Conservation (phyloP, 2,113 vertebrate species). For the Smithornis capensis region DNA sequence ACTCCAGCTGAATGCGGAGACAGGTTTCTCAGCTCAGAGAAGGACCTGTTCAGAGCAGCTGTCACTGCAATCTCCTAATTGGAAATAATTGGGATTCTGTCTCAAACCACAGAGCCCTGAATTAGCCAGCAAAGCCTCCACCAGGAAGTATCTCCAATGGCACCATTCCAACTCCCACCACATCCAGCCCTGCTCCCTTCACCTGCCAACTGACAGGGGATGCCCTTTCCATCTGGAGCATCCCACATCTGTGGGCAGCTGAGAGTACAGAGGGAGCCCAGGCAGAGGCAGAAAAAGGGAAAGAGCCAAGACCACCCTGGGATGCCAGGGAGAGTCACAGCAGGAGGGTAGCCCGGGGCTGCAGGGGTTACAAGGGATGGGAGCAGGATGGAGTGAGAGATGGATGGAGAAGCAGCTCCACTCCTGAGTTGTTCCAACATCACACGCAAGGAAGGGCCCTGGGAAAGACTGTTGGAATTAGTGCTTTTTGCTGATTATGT, state of each 20-base stretch:
- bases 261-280: not conserved
- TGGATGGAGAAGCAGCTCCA: not conserved
- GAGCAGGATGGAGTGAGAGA: not conserved
- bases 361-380: not conserved
- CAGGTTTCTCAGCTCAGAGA: not conserved
- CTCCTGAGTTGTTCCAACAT: not conserved
- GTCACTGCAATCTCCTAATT: slow-evolving; percentile 56
- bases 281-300: not conserved
- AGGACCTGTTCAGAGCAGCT: slow-evolving; percentile 55
- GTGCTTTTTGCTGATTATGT: slow-evolving; percentile 54
- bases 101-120: slow-evolving; percentile 69
- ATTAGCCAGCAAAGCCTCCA: slow-evolving; percentile 57
- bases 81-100: slow-evolving; percentile 72
- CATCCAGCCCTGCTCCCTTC: not conserved
- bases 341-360: fast-evolving
- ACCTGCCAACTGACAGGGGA: slow-evolving; percentile 1
- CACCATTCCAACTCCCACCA: not conserved
- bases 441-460: not conserved
- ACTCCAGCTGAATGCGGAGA: not conserved
- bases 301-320: not conserved
- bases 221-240: not conserved
- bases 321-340: not conserved
- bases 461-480: not conserved
- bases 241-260: not conserved
- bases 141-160: slow-evolving; percentile 61